Evolutionary conservation across 2,113 vertebrate species (phyloP), one percentile per base, ranked within the genome.

Genomic region (Scortum barcoo): DNA sequence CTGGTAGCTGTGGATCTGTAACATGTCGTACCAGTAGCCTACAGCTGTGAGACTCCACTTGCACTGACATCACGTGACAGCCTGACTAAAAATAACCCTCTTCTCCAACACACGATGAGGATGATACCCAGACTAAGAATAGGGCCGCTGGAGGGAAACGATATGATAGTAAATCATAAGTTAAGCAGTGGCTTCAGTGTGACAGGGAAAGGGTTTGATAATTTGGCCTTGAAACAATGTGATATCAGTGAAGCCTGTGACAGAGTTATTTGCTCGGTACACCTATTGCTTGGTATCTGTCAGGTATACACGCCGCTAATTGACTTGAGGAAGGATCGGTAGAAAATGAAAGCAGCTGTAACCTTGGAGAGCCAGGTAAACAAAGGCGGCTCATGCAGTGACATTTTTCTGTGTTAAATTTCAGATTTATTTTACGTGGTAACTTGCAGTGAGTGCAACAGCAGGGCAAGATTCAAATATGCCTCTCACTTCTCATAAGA

Each of bases 91-190:
- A 91, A 93, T 93, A 93, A 81, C 81, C 50, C 28, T 60, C 73
- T 78, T 78, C 76, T 66, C 72, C 79, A 73, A 72, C 86, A 86
- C 80, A 80, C 13, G 76, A 90, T 66, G 74, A 84, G 78, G 87
- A 88, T 86, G 88, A 92, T 90, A 87, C 90, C 76, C 17, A 17
- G 40, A 61, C 91, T 92, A 90, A 90, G 88, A 91, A 93, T 89
- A 88, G 88, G 80, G 72, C 67, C 74, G 78, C 72, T 71, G 76
- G 85, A 88, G 73, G 69, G 83, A 65, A 75, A 44, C 10, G 42
- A 72, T 74, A 44, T 72, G 86, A 88, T 84, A 42, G 80, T 78
- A 89, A 89, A 88, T 89, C 78, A 80, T 76, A 63, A 84, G 83
- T 13, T 72, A 73, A 73, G 50, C 69, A 19, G 14, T 24, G 60